These are phyloP conservation scores for Ceratina australensis DNA, from an alignment of 1,140 invertebrate genomes.

Conservation along the genomic window DNA sequence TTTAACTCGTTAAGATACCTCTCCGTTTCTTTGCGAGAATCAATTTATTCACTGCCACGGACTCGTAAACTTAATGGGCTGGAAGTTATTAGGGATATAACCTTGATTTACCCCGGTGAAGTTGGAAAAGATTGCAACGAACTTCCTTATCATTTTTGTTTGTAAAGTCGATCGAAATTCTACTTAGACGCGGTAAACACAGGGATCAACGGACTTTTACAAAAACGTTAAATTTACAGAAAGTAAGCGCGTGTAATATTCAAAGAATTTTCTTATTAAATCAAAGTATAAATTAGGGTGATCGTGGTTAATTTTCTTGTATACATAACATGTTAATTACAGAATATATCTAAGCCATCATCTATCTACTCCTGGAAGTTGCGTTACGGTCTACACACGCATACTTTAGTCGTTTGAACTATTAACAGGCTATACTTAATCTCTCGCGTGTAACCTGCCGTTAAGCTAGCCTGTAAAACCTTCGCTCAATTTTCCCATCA, in stretches of 20 bases:
- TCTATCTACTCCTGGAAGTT: neutral
- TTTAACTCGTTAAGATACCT: neutral
- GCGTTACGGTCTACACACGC: neutral
- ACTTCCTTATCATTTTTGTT: neutral
- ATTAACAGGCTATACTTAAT: constrained; percentile 39
- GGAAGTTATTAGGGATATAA: neutral
- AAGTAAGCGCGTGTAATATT: too few relatives aligned
- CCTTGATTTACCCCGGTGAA: neutral
- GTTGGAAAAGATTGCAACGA: neutral
- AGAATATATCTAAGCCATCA: neutral
- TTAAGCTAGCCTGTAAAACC: constrained; percentile 30
- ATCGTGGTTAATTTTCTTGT: too few relatives aligned
- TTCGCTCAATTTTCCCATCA: constrained; percentile 40
- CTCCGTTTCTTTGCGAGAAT: neutral
- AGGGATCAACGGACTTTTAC: too few relatives aligned
- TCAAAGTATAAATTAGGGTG: too few relatives aligned
- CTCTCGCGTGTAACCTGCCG: constrained; percentile 29
- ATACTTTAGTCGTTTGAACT: constrained; percentile 17
- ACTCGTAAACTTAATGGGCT: neutral
- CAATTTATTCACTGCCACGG: neutral
- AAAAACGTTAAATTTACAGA: too few relatives aligned
- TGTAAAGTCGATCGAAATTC: too few relatives aligned
- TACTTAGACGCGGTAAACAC: too few relatives aligned
- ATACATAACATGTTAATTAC: neutral
- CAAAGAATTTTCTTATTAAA: too few relatives aligned